phyloP scores from a whole-genome alignment of 2,888 invertebrate species.

The Diabrotica balteata region DNA sequence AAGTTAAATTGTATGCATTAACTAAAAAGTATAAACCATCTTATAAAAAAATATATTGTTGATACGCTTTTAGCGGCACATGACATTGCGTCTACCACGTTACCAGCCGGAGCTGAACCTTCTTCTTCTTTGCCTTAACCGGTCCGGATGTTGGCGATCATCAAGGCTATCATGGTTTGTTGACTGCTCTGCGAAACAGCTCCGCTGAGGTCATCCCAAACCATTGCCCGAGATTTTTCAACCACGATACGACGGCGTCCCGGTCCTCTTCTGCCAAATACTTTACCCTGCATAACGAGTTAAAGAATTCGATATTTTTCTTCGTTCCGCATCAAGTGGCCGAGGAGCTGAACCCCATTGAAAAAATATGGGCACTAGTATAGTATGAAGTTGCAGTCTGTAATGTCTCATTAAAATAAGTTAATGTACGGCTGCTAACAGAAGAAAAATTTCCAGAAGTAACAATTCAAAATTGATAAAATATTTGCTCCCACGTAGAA shows the following conservation, averaged over 20 bases:
- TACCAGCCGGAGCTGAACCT: not conserved
- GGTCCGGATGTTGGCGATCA: no score
- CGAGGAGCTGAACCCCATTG: not conserved
- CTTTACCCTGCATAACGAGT: no score
- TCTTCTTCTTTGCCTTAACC: no score
- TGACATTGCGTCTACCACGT: not conserved
- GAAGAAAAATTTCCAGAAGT: not conserved
- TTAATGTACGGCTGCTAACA: not conserved
- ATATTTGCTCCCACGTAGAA: not conserved
- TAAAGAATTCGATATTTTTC: no score
- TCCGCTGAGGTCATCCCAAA: no score
- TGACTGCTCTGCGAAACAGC: no score
- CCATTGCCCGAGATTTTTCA: no score
- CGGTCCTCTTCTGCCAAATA: no score
- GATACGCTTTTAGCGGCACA: not conserved
- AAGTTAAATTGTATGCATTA: not conserved
- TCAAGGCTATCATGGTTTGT: no score
- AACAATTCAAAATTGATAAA: not conserved
- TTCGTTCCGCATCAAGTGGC: no score
- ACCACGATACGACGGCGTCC: no score
- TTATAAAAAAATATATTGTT: not conserved
- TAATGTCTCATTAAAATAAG: not conserved
- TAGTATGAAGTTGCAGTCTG: no score
- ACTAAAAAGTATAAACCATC: not conserved
- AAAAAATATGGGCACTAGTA: not conserved